Evolutionary conservation across 1,140 invertebrate species (phyloP).

Genomic region (Ruditapes philippinarum): DNA sequence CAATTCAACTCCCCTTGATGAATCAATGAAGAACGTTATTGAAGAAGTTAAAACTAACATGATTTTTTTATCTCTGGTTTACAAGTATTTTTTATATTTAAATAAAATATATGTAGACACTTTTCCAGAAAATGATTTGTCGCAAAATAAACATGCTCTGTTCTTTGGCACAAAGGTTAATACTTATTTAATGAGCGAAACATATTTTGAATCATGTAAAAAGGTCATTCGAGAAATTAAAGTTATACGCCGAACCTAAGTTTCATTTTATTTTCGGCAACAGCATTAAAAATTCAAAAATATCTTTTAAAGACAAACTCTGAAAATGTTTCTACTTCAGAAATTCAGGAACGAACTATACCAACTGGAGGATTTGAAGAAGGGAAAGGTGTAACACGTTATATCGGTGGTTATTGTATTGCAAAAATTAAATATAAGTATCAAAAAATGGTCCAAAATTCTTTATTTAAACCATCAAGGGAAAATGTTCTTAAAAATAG

Average conservation of each 20-base stretch:
- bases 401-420: not conserved
- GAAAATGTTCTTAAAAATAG: no score
- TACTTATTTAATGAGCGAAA: not conserved
- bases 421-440: slow-evolving; percentile 4
- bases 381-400: not conserved
- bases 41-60: not conserved
- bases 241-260: no score
- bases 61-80: not conserved
- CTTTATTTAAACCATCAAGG: no score
- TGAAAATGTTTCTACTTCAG: not conserved
- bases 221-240: not conserved
- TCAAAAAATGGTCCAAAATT: not conserved
- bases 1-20: not conserved
- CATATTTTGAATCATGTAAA: not conserved
- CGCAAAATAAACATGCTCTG: not conserved
- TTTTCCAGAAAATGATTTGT: not conserved
- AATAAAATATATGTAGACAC: not conserved
- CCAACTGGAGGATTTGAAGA: not conserved
- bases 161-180: not conserved
- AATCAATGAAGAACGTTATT: not conserved
- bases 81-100: not conserved
- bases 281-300: not conserved
- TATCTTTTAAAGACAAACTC: not conserved
- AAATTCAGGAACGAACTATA: not conserved
- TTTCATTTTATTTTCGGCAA: not conserved